Base-by-base conservation (phyloP, 1,140 invertebrate species). In the Drosophila kurseongensis region DNA sequence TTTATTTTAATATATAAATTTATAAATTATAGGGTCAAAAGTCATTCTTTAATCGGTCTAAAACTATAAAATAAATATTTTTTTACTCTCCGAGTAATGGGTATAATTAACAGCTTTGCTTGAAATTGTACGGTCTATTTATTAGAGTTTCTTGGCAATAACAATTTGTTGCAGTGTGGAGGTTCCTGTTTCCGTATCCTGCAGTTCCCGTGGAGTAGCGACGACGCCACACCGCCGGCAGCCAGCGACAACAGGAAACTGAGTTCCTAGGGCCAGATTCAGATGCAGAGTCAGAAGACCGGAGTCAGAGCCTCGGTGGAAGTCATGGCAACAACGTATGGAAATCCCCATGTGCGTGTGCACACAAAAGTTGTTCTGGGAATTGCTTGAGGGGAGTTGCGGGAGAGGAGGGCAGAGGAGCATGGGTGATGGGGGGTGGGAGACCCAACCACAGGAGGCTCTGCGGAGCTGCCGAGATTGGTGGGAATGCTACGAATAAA, bases 321-420 rank as follows among this genome's bases (percentile, higher is more conserved):
- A 72, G 68, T 77, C 75, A 77, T 77, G 63, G 60, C 61, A 71
- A 78, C 78, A 67, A 75, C 78, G 78, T 82, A 88, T 85, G 82
- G 61, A 78, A 85, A 81, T 86, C 63, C 66, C 41, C 35, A 14
- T 67, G 79, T 81, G 78, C 57, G 76, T 57, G 67, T 69, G 61
- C 59, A 81, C 68, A 86, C 68, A 86, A 85, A 85, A 85, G 81
- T 85, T 85, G 63, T 74, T 86, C 82, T 71, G 80, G 68, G 69
- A 75, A 71, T 75, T 52, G 52, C 55, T 61, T 35, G 35, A 27
- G 32, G 42, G 36, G 27, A 32, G 13, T 12, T 47, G 14, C 12
- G 41, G 13, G 18, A 6, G 29, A 56, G 16, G 55, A 9, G 23
- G 36, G 1, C n/a, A 3, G 13, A 56, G 7, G 35, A 14, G 18